phyloP scores from a whole-genome alignment of 2,888 invertebrate genomes.

The Drosophila picticornis region DNA sequence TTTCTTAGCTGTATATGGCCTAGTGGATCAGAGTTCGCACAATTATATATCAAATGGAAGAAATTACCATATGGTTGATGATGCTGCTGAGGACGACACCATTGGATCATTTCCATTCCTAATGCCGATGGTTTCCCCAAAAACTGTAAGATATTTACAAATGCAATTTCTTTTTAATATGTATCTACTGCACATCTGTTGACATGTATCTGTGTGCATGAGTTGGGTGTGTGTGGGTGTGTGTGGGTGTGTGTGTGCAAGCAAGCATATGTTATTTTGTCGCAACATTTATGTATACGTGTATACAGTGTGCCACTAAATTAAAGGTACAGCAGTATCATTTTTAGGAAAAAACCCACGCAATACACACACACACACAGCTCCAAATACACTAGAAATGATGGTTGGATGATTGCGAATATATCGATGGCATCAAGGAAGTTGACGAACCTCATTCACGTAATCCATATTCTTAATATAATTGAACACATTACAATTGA shows the following conservation, averaged over 20 bases:
- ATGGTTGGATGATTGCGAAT: not conserved
- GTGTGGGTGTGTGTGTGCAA: not conserved
- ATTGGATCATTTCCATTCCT: slow-evolving; percentile 88
- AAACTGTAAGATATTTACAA: slow-evolving; percentile 87
- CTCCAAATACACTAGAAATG: not conserved
- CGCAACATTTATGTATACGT: slow-evolving; percentile 11
- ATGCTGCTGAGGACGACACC: slow-evolving; percentile 31
- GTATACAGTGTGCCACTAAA: slow-evolving; percentile 1
- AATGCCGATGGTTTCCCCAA: slow-evolving; percentile 93
- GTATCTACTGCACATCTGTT: slow-evolving; percentile 6
- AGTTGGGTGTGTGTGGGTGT: too few species aligned
- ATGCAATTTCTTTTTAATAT: not conserved
- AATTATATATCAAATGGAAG: slow-evolving; percentile 37
- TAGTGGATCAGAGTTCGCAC: slow-evolving; percentile 53
- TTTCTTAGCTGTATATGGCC: slow-evolving; percentile 46
- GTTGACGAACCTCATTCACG: not conserved
- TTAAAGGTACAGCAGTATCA: not conserved
- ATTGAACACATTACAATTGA: not conserved
- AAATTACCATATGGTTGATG: slow-evolving; percentile 28
- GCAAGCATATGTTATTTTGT: slow-evolving; percentile 13
- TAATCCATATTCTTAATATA: not conserved
- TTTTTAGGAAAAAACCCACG: not conserved
- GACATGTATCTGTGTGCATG: slow-evolving; percentile 19
- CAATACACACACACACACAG: not conserved
- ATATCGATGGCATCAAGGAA: too few species aligned